Conservation (phyloP, 64 coral and sea anemone genomes). For the Anthopleura sola region DNA sequence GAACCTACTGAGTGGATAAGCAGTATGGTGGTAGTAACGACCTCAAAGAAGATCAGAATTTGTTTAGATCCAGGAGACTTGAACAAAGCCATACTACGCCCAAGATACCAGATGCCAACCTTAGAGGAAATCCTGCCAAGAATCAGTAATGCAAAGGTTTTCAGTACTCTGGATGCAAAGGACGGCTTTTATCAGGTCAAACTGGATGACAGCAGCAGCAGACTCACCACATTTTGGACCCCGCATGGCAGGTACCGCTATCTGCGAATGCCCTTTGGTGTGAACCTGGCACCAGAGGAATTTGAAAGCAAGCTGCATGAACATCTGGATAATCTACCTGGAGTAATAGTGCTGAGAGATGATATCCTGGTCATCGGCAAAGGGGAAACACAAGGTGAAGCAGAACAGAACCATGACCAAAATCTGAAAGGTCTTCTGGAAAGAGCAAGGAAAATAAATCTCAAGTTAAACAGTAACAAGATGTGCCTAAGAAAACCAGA, state of each 20-base stretch:
- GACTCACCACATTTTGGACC: constrained; percentile 29
- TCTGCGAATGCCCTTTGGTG: constrained; percentile 46
- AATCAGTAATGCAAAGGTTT: constrained; percentile 49
- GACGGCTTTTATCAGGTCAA: constrained; percentile 43
- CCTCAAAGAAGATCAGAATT: constrained; percentile 55
- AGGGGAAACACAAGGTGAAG: constrained; percentile 33
- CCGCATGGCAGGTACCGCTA: constrained; percentile 30
- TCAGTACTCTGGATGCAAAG: constrained; percentile 45
- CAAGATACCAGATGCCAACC: constrained; percentile 48
- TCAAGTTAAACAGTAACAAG: constrained; percentile 48
- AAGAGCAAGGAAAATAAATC: constrained; percentile 27
- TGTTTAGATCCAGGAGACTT: constrained; percentile 47
- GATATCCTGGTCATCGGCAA: constrained; percentile 33
- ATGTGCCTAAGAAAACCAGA: constrained; percentile 25
- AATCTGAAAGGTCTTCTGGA: constrained; percentile 19
- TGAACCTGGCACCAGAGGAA: constrained; percentile 15
- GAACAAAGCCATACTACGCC: constrained; percentile 39
- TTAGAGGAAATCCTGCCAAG: constrained; percentile 33
- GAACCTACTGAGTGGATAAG: constrained; percentile 43
- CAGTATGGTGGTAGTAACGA: constrained; percentile 42
- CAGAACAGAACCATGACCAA: constrained; percentile 7
- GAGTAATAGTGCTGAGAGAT: constrained; percentile 37
- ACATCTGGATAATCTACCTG: constrained; percentile 14
- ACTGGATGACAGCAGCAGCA: constrained; percentile 32
- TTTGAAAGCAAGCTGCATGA: constrained; percentile 47